Conservation (phyloP, 2,888 invertebrate species). For the Torymus tubicola region DNA sequence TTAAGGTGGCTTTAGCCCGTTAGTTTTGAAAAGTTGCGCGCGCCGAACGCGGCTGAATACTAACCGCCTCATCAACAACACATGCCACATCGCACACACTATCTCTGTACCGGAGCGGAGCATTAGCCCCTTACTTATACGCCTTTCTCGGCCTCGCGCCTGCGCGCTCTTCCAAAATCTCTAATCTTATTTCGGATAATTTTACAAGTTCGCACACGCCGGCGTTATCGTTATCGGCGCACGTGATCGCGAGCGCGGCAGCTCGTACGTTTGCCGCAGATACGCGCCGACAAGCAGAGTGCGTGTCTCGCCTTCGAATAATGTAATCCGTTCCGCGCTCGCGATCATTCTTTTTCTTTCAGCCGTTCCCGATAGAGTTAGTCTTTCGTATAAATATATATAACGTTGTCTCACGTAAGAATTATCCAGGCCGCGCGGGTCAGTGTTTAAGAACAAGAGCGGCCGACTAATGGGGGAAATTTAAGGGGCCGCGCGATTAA, state of each 20-base stretch:
- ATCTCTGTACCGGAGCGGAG: constrained; percentile 55
- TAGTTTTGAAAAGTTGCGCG: constrained; percentile 74
- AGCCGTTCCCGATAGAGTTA: too few relatives aligned
- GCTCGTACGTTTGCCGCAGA: constrained; percentile 2
- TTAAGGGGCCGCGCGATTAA: constrained; percentile 62
- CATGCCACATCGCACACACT: constrained; percentile 68
- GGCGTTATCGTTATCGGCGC: constrained; percentile 40
- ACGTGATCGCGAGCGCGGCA: constrained; percentile 28
- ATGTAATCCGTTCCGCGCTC: neutral
- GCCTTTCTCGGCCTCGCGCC: constrained; percentile 50
- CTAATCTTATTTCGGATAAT: constrained; percentile 70
- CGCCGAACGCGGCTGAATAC: constrained; percentile 71
- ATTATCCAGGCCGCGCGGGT: neutral
- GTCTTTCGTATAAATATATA: too few relatives aligned
- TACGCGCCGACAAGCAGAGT: neutral
- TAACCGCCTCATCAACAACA: constrained; percentile 77
- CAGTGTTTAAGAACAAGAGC: too few relatives aligned
- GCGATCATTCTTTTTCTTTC: too few relatives aligned
- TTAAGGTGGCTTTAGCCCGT: constrained; percentile 74
- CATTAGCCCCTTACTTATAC: constrained; percentile 62
- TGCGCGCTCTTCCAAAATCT: constrained; percentile 62
- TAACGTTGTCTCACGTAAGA: neutral
- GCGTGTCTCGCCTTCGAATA: constrained; percentile 30
- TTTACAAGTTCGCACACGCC: constrained; percentile 42
- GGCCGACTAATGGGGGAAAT: constrained; percentile 48